Conservation (phyloP, 2,888 invertebrate genomes). For the Perizoma affinitatum region DNA sequence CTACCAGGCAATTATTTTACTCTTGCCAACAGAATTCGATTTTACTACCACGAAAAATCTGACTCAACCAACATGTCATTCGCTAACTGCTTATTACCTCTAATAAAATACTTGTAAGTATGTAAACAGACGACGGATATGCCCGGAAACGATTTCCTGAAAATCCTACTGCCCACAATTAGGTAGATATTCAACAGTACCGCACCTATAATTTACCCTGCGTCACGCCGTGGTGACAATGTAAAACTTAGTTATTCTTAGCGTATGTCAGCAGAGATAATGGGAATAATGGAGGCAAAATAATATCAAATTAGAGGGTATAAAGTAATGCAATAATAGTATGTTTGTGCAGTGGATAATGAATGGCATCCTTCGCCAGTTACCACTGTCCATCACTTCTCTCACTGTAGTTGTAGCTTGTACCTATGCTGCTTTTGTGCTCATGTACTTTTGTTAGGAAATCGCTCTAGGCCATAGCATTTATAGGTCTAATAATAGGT, state of each 20-base stretch:
- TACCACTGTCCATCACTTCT: constrained; percentile 42
- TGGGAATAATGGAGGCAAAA: constrained; percentile 80
- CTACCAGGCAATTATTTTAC: too few relatives aligned
- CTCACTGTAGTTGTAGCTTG: constrained; percentile 29
- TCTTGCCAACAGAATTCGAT: constrained; percentile 2
- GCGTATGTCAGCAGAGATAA: constrained; percentile 74
- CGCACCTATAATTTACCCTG: constrained; percentile 74
- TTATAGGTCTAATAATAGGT: constrained; percentile 9
- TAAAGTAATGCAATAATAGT: constrained; percentile 77
- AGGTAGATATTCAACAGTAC: constrained; percentile 44
- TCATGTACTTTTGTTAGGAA: constrained; percentile 44
- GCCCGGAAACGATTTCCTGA: constrained; percentile 62
- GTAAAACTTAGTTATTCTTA: constrained; percentile 73
- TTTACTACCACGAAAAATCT: constrained; percentile 9
- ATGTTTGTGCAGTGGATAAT: constrained; percentile 58
- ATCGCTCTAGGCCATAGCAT: constrained; percentile 36
- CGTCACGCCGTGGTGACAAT: constrained; percentile 71
- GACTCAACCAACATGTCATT: constrained; percentile 13
- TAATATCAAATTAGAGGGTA: constrained; percentile 80
- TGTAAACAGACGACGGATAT: constrained; percentile 48
- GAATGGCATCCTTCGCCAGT: constrained; percentile 63
- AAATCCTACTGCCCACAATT: constrained; percentile 48
- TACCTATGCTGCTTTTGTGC: constrained; percentile 33
- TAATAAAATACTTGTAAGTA: constrained; percentile 31
- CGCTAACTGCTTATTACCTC: constrained; percentile 33